phyloP scores from a whole-genome alignment of 2,797 vertebrate genomes.

The Alouatta caraya region DNA sequence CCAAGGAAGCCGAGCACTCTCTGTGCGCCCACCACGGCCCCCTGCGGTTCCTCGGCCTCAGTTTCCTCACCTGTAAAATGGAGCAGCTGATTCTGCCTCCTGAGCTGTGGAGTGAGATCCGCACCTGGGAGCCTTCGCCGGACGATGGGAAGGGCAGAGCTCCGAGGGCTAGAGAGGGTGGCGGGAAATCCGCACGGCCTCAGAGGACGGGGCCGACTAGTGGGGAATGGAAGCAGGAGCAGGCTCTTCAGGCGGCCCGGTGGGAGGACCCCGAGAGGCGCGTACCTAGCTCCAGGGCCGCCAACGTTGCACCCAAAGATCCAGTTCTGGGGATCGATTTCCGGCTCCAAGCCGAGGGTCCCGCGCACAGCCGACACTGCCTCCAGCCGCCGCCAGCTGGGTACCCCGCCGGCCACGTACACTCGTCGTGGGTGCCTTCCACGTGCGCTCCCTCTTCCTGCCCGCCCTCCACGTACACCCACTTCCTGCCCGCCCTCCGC shows the following conservation, averaged over 20 bases:
- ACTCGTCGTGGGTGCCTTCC: too few relatives aligned
- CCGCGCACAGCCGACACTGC: too few relatives aligned
- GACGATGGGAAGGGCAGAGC: not conserved
- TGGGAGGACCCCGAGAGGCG: rapidly evolving
- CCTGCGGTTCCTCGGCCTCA: not conserved
- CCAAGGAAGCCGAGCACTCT: rapidly evolving
- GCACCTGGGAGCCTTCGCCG: not conserved
- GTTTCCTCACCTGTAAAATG: not conserved
- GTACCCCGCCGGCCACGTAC: too few relatives aligned
- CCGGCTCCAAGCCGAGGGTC: not conserved
- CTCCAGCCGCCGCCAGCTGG: too few relatives aligned
- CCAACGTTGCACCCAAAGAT: not conserved
- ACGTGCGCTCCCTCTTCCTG: too few relatives aligned
- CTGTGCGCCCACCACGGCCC: rapidly evolving
- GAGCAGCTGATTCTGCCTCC: not conserved
- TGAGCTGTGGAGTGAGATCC: not conserved
- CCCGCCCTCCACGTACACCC: not conserved
- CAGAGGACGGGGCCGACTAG: too few relatives aligned
- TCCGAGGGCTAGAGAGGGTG: rapidly evolving
- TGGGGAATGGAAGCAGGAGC: not conserved
- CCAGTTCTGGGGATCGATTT: not conserved
- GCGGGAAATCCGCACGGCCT: not conserved
- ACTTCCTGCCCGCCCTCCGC: too few relatives aligned
- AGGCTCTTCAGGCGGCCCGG: not conserved
- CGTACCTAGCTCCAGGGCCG: too few relatives aligned